Conservation (phyloP, 2,113 vertebrate genomes). For the Chrysochloris asiatica region DNA sequence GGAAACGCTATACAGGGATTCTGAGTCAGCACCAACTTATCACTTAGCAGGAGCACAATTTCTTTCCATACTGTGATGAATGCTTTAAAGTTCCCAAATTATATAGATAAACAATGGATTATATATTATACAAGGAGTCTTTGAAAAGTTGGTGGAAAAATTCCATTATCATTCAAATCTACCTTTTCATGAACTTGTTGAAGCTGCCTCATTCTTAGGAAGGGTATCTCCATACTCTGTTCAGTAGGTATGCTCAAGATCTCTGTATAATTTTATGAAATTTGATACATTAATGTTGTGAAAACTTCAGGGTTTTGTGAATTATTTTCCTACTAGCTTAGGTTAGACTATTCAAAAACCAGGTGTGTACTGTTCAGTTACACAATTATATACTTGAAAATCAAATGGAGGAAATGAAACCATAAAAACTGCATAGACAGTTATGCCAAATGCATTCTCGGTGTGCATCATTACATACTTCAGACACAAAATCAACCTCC, state of each 20-base stretch:
- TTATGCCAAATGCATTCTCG: conserved; percentile 58
- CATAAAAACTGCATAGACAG: conserved; percentile 56
- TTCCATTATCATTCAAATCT: no score
- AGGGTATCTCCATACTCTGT: neutral
- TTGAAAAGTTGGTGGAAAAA: no score
- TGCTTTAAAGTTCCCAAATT: conserved; percentile 42
- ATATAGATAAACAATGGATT: conserved; percentile 1
- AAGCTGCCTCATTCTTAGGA: neutral
- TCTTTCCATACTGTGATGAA: conserved; percentile 27
- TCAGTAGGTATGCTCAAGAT: conserved; percentile 36
- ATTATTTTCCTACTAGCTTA: conserved; percentile 55
- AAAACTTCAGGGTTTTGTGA: conserved; percentile 57
- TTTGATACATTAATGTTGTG: conserved; percentile 54
- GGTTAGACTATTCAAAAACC: conserved; percentile 62
- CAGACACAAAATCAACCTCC: conserved; percentile 17
- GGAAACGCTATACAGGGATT: no score
- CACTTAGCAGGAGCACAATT: no score
- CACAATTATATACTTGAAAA: conserved; percentile 72
- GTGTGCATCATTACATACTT: conserved; percentile 66
- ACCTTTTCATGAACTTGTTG: no score
- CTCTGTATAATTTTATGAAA: conserved; percentile 58
- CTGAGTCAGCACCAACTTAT: no score
- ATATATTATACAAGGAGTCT: neutral
- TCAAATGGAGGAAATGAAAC: conserved; percentile 74
- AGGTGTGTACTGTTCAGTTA: conserved; percentile 67